A percentile compares a stretch with the other conserved stretches of the same genome.
Evolutionary conservation across 2,113 vertebrate species (phyloP).

Genomic region (Phaethornis superciliosus): DNA sequence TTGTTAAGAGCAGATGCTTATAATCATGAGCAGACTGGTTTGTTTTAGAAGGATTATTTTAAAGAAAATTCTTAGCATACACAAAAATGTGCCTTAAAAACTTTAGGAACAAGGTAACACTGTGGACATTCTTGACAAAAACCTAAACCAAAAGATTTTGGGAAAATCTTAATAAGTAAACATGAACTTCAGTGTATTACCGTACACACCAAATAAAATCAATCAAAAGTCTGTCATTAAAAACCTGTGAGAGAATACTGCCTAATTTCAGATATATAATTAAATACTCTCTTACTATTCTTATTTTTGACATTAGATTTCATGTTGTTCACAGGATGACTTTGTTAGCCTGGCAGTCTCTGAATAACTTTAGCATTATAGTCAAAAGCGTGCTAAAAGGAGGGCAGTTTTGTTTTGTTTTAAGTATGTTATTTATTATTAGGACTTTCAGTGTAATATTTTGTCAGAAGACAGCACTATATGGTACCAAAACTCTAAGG

Average conservation of each 20-base stretch:
- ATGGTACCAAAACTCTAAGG: not conserved
- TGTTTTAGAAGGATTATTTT: not conserved
- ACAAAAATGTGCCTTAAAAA: not conserved
- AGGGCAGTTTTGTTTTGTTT: not conserved
- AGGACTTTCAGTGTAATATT: not conserved
- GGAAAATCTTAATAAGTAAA: not conserved
- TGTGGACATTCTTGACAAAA: not conserved
- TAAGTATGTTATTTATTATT: not conserved
- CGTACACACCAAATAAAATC: not conserved
- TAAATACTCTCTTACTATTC: not conserved
- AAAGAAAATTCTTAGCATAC: not conserved
- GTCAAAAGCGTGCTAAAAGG: not conserved
- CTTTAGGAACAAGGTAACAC: not conserved
- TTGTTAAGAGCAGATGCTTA: not conserved
- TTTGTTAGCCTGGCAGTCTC: not conserved
- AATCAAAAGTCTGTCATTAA: not conserved
- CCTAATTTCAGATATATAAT: not conserved
- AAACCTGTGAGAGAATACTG: not conserved
- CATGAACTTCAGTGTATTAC: not conserved
- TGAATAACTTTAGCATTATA: not conserved
- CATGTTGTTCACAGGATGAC: not conserved
- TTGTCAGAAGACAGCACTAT: not conserved
- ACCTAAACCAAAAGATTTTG: not conserved
- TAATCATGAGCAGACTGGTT: fast-evolving
- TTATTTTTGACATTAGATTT: not conserved